Evolutionary conservation across 2,797 vertebrate species (phyloP).

Genomic region (Streptopelia turtur): DNA sequence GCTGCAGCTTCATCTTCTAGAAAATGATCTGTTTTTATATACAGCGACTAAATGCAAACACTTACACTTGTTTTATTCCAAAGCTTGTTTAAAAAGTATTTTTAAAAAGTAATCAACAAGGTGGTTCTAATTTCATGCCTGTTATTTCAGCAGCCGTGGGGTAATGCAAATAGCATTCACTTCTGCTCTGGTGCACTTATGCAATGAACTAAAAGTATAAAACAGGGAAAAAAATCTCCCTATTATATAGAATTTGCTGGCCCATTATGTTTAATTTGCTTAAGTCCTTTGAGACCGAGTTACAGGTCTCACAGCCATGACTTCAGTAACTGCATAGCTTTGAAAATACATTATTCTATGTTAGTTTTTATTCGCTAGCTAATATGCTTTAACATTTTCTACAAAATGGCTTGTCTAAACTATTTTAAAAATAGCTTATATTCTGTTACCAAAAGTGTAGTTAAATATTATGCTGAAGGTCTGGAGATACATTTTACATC

Average conservation of each 20-base stretch:
- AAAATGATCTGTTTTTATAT: neutral
- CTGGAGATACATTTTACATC: constrained; percentile 3
- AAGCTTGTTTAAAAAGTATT: neutral
- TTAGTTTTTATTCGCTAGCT: constrained; percentile 39
- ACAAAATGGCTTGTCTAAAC: constrained; percentile 46
- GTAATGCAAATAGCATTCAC: neutral
- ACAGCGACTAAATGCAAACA: constrained; percentile 7
- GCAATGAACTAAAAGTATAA: constrained; percentile 11
- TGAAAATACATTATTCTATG: neutral
- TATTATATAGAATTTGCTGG: constrained; percentile 47
- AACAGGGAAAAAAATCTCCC: constrained; percentile 33
- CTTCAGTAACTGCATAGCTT: neutral
- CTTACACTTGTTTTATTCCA: neutral
- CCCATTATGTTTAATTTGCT: constrained; percentile 31
- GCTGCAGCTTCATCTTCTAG: neutral
- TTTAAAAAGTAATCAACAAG: neutral
- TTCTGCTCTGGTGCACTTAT: constrained; percentile 13
- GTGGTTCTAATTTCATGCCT: neutral
- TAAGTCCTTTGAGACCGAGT: constrained; percentile 14
- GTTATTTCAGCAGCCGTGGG: neutral
- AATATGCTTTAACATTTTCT: constrained; percentile 32
- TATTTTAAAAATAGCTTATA: constrained; percentile 47
- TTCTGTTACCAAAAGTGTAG: constrained; percentile 36
- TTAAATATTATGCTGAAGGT: constrained; percentile 31
- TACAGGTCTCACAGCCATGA: constrained; percentile 20